These are phyloP conservation scores for Chalcis sispes DNA, from an alignment of 2,888 invertebrate genomes.

Conservation along the genomic window DNA sequence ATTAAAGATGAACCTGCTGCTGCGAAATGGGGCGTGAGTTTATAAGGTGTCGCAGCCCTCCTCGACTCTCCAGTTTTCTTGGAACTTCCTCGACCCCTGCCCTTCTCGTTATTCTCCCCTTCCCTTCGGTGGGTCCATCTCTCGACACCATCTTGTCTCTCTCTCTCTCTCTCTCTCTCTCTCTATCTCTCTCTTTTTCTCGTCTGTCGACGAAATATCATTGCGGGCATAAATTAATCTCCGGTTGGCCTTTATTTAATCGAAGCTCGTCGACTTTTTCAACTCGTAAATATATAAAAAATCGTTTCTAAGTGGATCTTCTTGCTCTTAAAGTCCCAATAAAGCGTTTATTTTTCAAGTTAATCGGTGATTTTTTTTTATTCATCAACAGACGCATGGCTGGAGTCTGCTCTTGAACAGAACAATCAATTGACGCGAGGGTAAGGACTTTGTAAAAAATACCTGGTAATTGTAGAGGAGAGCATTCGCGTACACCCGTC, in stretches of 20 bases:
- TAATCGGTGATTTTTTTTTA: conserved; percentile 1
- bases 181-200: no score
- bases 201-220: no score
- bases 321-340: not conserved
- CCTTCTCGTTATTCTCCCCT: conserved; percentile 36
- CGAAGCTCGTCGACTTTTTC: no score
- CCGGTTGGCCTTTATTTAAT: no score
- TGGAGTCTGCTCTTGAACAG: not conserved
- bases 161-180: no score
- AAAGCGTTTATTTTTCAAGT: not conserved
- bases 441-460: conserved; percentile 11
- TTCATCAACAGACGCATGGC: conserved; percentile 1
- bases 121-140: conserved; percentile 49
- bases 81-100: conserved; percentile 34
- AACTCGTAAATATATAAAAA: no score
- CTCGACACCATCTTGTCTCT: conserved; percentile 28
- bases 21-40: conserved; percentile 75
- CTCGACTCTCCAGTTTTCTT: conserved; percentile 58
- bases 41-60: conserved; percentile 67
- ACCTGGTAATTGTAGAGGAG: conserved; percentile 14
- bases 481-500: not conserved
- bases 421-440: conserved; percentile 30
- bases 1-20: conserved; percentile 76
- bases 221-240: no score
- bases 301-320: not conserved